Conservation (phyloP, 2,888 invertebrate species). For the Tenthredo scrophulariae region DNA sequence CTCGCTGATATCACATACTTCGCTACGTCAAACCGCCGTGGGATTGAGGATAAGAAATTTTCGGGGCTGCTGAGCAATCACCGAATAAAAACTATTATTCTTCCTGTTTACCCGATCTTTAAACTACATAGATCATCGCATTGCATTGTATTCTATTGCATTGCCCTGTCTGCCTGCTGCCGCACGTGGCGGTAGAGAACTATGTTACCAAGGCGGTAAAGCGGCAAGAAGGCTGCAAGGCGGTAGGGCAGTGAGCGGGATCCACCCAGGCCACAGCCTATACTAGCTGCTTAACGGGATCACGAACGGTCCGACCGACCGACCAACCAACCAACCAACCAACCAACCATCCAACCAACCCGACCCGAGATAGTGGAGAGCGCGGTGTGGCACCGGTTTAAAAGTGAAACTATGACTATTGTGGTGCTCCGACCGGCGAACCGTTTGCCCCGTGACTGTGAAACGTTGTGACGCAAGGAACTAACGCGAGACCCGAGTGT, state of each 20-base stretch:
- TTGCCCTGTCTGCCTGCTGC: not conserved
- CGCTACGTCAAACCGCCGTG: not conserved
- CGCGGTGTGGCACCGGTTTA: constrained; percentile 66
- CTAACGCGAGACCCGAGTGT: constrained; percentile 14
- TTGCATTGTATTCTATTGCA: not conserved
- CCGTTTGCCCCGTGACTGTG: constrained; percentile 46
- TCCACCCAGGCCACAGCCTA: constrained; percentile 13
- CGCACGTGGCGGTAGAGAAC: constrained; percentile 56
- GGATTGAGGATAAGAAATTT: not conserved
- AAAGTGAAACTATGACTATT: constrained; percentile 72
- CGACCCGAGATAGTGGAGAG: constrained; percentile 59
- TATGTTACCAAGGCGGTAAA: constrained; percentile 61
- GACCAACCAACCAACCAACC: not conserved
- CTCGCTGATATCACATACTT: not conserved
- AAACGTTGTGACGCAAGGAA: constrained; percentile 52
- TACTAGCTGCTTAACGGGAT: constrained; percentile 66
- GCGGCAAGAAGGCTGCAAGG: constrained; percentile 62
- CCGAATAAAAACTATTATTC: not conserved
- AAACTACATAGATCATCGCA: not conserved
- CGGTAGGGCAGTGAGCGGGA: constrained; percentile 38
- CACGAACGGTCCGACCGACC: constrained; percentile 62
- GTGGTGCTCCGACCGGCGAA: constrained; percentile 38
- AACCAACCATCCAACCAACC: constrained; percentile 11
- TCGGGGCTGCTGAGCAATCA: not conserved
- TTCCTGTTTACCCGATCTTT: not conserved